These are phyloP conservation scores for Drosophila biarmipes DNA, from an alignment of 1,140 invertebrate genomes.

Conservation along the genomic window DNA sequence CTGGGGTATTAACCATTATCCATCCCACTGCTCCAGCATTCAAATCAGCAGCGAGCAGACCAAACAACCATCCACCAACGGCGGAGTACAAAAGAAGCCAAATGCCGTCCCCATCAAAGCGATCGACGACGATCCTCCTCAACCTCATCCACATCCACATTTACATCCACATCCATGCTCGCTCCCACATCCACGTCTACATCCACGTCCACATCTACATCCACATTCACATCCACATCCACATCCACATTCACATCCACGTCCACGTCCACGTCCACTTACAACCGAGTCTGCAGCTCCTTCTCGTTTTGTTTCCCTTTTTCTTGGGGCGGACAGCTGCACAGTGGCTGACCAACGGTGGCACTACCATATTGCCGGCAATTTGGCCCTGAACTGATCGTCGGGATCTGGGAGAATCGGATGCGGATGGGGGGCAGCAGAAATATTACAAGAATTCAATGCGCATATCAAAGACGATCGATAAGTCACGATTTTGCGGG, in stretches of 20 bases:
- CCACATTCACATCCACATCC: neutral
- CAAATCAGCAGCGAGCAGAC: slow-evolving; percentile 30
- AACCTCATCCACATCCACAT: neutral
- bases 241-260: neutral
- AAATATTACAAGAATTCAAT: slow-evolving; percentile 82
- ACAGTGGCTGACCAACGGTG: slow-evolving; percentile 70
- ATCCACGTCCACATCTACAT: neutral
- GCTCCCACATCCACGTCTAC: neutral
- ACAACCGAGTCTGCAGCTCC: slow-evolving; percentile 15
- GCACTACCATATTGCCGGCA: slow-evolving; percentile 64
- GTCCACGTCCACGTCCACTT: slow-evolving; percentile 20
- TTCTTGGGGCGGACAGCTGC: slow-evolving; percentile 58
- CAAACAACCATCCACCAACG: slow-evolving; percentile 7
- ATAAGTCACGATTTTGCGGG: slow-evolving; percentile 75
- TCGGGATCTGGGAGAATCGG: slow-evolving; percentile 14
- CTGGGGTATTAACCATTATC: slow-evolving; percentile 41
- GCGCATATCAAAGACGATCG: slow-evolving; percentile 79
- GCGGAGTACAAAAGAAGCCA: slow-evolving; percentile 43
- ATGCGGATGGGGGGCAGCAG: slow-evolving; percentile 15
- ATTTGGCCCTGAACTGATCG: slow-evolving; percentile 63
- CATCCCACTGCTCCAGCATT: slow-evolving; percentile 44
- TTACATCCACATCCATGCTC: neutral
- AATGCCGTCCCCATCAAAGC: slow-evolving; percentile 51
- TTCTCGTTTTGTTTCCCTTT: slow-evolving; percentile 18
- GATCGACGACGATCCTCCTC: slow-evolving; percentile 21